These are phyloP conservation scores for Thecocarcelia acutangulata DNA, from an alignment of 2,888 invertebrate species.

Conservation along the genomic window DNA sequence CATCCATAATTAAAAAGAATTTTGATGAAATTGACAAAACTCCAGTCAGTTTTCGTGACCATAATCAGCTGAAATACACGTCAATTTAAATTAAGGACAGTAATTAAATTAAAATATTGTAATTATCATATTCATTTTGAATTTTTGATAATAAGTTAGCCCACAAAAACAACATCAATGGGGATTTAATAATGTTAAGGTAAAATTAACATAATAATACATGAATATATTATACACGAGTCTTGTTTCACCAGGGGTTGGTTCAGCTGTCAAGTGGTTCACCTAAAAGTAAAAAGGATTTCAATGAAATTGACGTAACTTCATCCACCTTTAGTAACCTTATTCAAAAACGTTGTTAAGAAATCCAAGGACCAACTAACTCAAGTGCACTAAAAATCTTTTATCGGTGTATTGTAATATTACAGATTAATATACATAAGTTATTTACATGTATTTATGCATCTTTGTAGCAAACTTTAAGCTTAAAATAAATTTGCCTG, in stretches of 20 bases:
- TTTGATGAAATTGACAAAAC: slow-evolving; percentile 71
- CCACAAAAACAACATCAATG: too few species aligned
- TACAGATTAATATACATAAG: slow-evolving; percentile 3
- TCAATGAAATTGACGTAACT: slow-evolving; percentile 70
- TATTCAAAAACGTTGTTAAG: slow-evolving; percentile 41
- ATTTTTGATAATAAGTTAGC: too few species aligned
- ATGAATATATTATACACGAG: too few species aligned
- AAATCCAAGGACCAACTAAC: slow-evolving; percentile 1
- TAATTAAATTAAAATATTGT: too few species aligned
- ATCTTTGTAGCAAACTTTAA: too few species aligned
- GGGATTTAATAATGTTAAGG: too few species aligned
- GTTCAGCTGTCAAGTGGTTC: slow-evolving; percentile 33
- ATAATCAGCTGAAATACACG: slow-evolving; percentile 59
- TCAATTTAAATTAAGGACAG: too few species aligned
- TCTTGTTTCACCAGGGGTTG: too few species aligned
- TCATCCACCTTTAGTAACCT: slow-evolving; percentile 70
- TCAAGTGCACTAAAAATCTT: slow-evolving; percentile 9
- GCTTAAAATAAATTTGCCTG: too few species aligned
- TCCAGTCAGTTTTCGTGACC: slow-evolving; percentile 68
- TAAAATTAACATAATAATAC: too few species aligned
- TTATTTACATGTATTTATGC: not conserved
- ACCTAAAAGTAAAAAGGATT: slow-evolving; percentile 68
- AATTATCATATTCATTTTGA: too few species aligned
- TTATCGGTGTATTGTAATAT: slow-evolving; percentile 61
- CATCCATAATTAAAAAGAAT: slow-evolving; percentile 67